Evolutionary conservation across 2,888 invertebrate species (phyloP).

Genomic region (Mylabris sibirica): DNA sequence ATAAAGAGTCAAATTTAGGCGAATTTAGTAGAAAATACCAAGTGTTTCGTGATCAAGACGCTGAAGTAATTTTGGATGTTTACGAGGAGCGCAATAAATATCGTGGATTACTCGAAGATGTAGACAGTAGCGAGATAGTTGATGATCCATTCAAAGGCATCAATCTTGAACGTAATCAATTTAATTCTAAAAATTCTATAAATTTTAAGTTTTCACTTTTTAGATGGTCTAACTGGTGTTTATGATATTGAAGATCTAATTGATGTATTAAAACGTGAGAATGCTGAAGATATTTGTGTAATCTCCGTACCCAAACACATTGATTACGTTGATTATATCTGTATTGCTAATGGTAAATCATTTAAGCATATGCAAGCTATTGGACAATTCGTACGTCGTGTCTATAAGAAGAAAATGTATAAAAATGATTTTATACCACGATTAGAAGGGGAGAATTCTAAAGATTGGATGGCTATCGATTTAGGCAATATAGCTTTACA

Average conservation of each 20-base stretch:
- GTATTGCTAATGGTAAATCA: conserved; percentile 79
- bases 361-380: conserved; percentile 77
- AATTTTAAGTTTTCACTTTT: conserved; percentile 43
- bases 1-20: conserved; percentile 38
- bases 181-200: not conserved
- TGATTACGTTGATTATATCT: conserved; percentile 85
- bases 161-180: conserved; percentile 67
- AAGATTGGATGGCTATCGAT: conserved; percentile 90
- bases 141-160: conserved; percentile 71
- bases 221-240: conserved; percentile 85
- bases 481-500: conserved; percentile 94
- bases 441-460: conserved; percentile 78
- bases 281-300: conserved; percentile 82
- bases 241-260: conserved; percentile 89
- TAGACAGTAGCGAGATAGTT: conserved; percentile 37
- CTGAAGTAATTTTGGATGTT: conserved; percentile 75
- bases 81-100: conserved; percentile 68
- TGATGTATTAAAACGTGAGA: conserved; percentile 77
- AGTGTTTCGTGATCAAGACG: conserved; percentile 75
- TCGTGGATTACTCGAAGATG: conserved; percentile 48
- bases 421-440: conserved; percentile 72
- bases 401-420: conserved; percentile 76
- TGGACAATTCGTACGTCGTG: conserved; percentile 76
- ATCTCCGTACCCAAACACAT: conserved; percentile 75
- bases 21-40: conserved; percentile 66